Percentiles rank a stretch among this genome's conserved stretches.
phyloP scores from a whole-genome alignment of 2,113 vertebrate genomes.

The Cryptomyrus ogoouensis region DNA sequence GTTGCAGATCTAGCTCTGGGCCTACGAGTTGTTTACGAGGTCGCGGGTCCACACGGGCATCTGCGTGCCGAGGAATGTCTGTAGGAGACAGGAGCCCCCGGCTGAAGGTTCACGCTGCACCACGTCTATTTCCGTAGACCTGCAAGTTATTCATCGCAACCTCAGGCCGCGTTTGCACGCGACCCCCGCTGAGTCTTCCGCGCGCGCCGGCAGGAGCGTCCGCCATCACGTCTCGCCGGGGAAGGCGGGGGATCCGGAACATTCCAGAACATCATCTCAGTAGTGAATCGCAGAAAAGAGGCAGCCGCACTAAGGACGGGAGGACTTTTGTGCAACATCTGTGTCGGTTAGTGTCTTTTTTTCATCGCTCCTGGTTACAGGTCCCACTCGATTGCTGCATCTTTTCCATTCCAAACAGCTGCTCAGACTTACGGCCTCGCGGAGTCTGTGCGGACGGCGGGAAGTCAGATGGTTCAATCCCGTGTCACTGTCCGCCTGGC shows the following conservation, averaged over 20 bases:
- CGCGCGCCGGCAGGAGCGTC: background rate
- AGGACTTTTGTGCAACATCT: conserved; percentile 34
- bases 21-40: conserved; percentile 9
- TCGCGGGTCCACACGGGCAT: background rate
- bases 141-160: conserved; percentile 1
- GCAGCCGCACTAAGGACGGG: conserved; percentile 6
- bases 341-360: conserved; percentile 32
- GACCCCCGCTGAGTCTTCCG: background rate
- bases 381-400: conserved; percentile 39
- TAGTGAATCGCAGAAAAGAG: conserved; percentile 20
- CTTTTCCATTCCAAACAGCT: conserved; percentile 52
- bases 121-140: conserved; percentile 15
- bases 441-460: conserved; percentile 29
- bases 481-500: conserved; percentile 54
- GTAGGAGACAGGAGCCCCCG: background rate
- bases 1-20: conserved; percentile 12
- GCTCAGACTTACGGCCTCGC: conserved; percentile 45
- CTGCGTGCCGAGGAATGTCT: background rate
- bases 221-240: background rate
- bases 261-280: background rate
- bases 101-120: background rate
- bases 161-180: background rate
- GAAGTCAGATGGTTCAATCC: conserved; percentile 55
- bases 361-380: conserved; percentile 32
- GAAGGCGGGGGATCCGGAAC: background rate